A percentile compares a stretch with the other conserved stretches of the same genome.
Conservation (phyloP, 2,113 vertebrate species). For the Suricata suricatta region DNA sequence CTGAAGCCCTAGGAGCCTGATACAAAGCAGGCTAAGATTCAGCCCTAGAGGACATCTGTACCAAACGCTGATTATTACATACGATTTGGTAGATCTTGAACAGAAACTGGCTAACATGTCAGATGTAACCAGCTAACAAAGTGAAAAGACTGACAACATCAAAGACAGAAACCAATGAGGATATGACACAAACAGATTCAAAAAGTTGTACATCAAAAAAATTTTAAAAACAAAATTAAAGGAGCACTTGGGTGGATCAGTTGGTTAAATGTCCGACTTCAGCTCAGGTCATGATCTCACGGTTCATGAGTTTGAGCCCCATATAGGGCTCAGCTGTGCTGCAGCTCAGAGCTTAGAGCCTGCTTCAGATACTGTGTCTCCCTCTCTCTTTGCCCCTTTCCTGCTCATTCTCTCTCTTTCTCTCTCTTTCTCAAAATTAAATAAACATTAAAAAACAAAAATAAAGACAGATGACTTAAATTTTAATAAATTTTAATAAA, state of each 20-base stretch:
- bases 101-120: background rate
- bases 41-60: background rate
- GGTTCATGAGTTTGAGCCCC: no score
- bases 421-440: no score
- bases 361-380: no score
- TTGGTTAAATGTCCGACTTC: no score
- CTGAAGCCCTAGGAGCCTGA: conserved; percentile 25
- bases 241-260: no score
- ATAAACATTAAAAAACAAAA: background rate
- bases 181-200: background rate
- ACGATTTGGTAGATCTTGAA: background rate
- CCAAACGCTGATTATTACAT: background rate
- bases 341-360: no score
- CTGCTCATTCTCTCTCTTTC: no score
- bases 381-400: no score
- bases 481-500: background rate
- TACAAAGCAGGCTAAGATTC: conserved; percentile 8
- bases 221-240: conserved; percentile 3
- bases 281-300: no score
- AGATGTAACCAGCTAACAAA: background rate
- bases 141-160: background rate
- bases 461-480: background rate
- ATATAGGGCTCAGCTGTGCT: no score
- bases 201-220: background rate
- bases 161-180: conserved; percentile 7